Base-by-base conservation (phyloP, 2,888 invertebrate species). In the Diogma glabrata region DNA sequence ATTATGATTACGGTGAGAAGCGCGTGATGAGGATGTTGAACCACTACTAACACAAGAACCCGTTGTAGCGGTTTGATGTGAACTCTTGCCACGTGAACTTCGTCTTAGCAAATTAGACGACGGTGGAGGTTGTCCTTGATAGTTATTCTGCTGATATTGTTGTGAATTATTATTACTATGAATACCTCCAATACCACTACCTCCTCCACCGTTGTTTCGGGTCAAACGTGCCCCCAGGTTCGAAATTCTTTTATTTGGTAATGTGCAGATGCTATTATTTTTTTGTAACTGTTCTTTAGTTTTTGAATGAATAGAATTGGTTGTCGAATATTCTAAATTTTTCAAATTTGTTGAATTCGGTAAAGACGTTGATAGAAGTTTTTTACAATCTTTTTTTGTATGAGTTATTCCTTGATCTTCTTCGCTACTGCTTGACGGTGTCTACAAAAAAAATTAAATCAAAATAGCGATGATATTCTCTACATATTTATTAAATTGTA, bases 21-120 rank as follows among this genome's bases (percentile, higher is more conserved):
- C 49, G 57, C 60, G 56, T 53, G 67, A 66, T 60, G 57, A 57
- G 52, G 57, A 57, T 20, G 48, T 30, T 45, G 56, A 52, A 46
- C 51, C 48, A 26, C 51, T 57, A 53, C 69, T 69, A 60, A 69
- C 67, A 61, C 69, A 69, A 64, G 69, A 68, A 67, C 69, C 69
- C 69, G 69, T 69, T 49, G 56, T 56, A 52, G 36, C 52, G 33
- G 52, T 40, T 33, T 45, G 46, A 45, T 43, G 49, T 40, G 48
- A 33, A 50, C 51, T 48, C 62, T 69, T 69, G 65, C 67, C 62
- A 60, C 69, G 67, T 61, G 67, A 68, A 57, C 69, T 69, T 54
- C 69, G 69, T 59, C 69, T 64, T 57, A 69, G 61, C 58, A 60
- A 60, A 54, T 62, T 61, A 50, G 64, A 64, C 51, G 64, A 63